Conservation (phyloP, 1,140 invertebrate species). For the Agrypnia vestita region DNA sequence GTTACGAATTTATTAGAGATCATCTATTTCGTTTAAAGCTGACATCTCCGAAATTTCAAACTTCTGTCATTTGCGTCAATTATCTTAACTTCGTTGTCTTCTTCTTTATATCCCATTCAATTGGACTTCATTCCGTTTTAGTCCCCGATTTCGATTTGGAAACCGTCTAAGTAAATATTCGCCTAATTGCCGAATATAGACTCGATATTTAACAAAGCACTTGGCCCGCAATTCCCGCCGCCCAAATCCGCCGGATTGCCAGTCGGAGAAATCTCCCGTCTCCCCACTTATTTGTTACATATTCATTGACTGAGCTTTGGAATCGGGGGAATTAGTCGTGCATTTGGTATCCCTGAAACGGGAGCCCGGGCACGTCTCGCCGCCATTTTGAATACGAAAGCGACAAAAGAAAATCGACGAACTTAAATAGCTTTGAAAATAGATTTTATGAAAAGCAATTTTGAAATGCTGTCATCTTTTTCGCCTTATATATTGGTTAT, state of each 20-base stretch:
- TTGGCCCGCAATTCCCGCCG: background rate
- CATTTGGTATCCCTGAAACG: slow-evolving; percentile 12
- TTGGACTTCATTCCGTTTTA: no score
- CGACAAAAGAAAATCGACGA: slow-evolving; percentile 18
- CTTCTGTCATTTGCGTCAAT: no score
- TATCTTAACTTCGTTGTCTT: no score
- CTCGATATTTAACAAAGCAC: slow-evolving; percentile 9
- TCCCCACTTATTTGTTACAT: slow-evolving; percentile 48
- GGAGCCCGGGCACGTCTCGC: slow-evolving; percentile 22
- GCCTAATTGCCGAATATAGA: slow-evolving; percentile 28
- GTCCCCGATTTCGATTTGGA: background rate
- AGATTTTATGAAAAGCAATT: slow-evolving; percentile 3
- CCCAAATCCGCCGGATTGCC: slow-evolving; percentile 28
- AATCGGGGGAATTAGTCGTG: slow-evolving; percentile 22
- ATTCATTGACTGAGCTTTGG: slow-evolving; percentile 40
- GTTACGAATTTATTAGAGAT: no score
- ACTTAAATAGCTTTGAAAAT: slow-evolving; percentile 4
- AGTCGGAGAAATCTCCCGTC: slow-evolving; percentile 20
- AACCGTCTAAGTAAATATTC: slow-evolving; percentile 10
- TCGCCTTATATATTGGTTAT: background rate
- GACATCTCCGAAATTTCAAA: no score
- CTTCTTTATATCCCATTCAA: no score
- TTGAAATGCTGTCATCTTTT: background rate
- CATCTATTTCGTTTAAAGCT: no score
- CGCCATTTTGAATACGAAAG: slow-evolving; percentile 45